Evolutionary conservation across 1,140 invertebrate genomes (phyloP), one percentile per base, ranked within the genome.

Genomic region (Atopsyche davidsoni): DNA sequence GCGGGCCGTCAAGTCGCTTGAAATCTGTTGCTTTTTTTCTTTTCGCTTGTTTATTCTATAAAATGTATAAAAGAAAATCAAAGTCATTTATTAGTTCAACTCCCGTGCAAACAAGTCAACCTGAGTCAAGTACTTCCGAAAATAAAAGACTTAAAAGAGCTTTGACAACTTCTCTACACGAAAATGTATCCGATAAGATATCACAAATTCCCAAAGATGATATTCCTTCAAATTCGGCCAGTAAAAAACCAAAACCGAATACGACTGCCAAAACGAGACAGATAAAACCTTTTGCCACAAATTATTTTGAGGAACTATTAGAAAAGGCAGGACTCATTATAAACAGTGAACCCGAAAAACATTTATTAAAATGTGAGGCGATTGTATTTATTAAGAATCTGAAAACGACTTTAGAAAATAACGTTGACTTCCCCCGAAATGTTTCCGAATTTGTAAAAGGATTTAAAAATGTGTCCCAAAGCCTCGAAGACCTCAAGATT

Each of bases 401-500:
- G 13, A 70, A 69, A 41, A 67, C 64, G 44, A 65, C 59, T 31
- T 46, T 74, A 3, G 64, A 69, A 57, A 67, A 68, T 46, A 62
- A 73, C 48, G 57, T 63, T 17, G 62, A 72, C 13, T 72, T 68
- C 51, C 69, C 69, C 0, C 57, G 61, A 23, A 74, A 72, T 54
- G 59, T 70, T 2, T 46, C 60, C 16, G 64, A 67, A 34, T 61
- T 72, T 21, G 61, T 64, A 17, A 57, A 49, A 35, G 61, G 66
- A 24, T 66, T 72, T 11, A 57, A 65, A 45, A 62, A 64, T 34
- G 62, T 63, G 44, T 69, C 64, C 39, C 36, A 65, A 22, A 57
- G 67, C 50, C 41, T 60, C 17, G 52, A 62, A 38, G 28, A 62
- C 9, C 69, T 73, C 25, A 67, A 67, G 50, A 62, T 68, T 38